Percentiles rank a stretch among this genome's conserved stretches.
phyloP scores from a whole-genome alignment of 2,888 invertebrate genomes.

The Lordiphosa andalusiaca region DNA sequence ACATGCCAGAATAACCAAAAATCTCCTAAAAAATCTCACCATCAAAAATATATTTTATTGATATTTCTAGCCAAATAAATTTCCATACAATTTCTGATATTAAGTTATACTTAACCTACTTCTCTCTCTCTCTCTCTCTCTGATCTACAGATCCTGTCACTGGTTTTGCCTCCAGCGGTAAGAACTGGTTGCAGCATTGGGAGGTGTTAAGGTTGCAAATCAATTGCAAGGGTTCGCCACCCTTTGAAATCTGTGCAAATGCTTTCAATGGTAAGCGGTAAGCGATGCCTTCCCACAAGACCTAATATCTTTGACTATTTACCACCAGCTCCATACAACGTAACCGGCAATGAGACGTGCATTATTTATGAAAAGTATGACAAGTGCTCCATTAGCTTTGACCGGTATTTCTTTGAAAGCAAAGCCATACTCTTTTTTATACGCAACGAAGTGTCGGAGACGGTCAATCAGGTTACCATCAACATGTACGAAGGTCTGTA shows the following conservation, averaged over 20 bases:
- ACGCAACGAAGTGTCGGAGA: conserved; percentile 87
- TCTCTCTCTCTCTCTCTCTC: too few species aligned
- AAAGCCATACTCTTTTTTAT: conserved; percentile 90
- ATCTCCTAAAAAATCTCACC: too few species aligned
- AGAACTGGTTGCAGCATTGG: conserved; percentile 91
- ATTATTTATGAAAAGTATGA: conserved; percentile 81
- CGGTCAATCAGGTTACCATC: conserved; percentile 86
- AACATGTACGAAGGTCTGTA: conserved; percentile 91
- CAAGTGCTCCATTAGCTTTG: conserved; percentile 82
- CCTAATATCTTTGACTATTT: not conserved
- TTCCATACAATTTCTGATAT: too few species aligned
- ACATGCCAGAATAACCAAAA: too few species aligned
- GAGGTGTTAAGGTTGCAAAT: conserved; percentile 87
- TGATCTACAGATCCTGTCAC: conserved; percentile 85
- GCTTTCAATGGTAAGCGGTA: conserved; percentile 82
- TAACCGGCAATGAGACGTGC: conserved; percentile 90
- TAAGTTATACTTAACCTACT: too few species aligned
- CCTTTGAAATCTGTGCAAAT: conserved; percentile 86
- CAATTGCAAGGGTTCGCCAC: conserved; percentile 88
- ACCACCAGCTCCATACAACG: conserved; percentile 81
- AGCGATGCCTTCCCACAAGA: accelerated
- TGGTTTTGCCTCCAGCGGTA: conserved; percentile 86
- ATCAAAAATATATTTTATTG: too few species aligned
- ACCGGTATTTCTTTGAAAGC: conserved; percentile 86
- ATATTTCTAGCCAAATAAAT: not conserved